A percentile compares a stretch with the other conserved stretches of the same genome.
Evolutionary conservation across 2,888 invertebrate species (phyloP).

Genomic region (Morpho achilles): DNA sequence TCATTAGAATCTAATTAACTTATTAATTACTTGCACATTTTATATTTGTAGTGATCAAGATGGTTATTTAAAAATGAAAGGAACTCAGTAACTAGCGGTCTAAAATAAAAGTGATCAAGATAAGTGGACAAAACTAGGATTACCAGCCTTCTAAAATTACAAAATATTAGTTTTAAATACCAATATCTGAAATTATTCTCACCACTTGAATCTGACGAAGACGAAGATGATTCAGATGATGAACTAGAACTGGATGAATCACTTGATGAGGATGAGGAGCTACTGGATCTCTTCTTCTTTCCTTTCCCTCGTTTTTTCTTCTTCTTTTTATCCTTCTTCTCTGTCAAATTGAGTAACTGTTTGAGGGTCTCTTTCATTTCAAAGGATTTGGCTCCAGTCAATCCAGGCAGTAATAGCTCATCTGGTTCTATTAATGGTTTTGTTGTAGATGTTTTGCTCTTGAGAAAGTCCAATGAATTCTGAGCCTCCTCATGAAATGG

Average conservation of each 20-base stretch:
- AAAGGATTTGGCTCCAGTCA: constrained; percentile 74
- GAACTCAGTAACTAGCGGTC: too few species aligned
- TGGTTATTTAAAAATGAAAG: too few species aligned
- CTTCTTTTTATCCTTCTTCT: constrained; percentile 83
- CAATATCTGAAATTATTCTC: constrained; percentile 31
- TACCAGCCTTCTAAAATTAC: too few species aligned
- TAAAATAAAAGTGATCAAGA: too few species aligned
- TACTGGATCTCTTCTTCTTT: constrained; percentile 81
- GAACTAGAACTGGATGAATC: constrained; percentile 83
- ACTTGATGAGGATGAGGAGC: constrained; percentile 83
- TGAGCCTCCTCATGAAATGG: constrained; percentile 94
- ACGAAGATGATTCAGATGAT: constrained; percentile 78
- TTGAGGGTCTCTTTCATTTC: constrained; percentile 84
- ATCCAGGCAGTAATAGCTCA: constrained; percentile 80
- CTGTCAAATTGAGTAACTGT: constrained; percentile 79
- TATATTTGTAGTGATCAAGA: too few species aligned
- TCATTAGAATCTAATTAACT: too few species aligned
- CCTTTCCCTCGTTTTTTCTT: constrained; percentile 83
- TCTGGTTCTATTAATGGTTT: constrained; percentile 83
- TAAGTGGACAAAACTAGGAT: too few species aligned
- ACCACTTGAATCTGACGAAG: constrained; percentile 79
- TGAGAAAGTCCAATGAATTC: constrained; percentile 89
- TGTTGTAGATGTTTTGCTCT: constrained; percentile 80
- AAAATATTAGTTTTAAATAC: too few species aligned
- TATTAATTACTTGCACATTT: too few species aligned